These are phyloP conservation scores for Equus przewalskii DNA, from an alignment of 2,113 vertebrate species.

Conservation along the genomic window DNA sequence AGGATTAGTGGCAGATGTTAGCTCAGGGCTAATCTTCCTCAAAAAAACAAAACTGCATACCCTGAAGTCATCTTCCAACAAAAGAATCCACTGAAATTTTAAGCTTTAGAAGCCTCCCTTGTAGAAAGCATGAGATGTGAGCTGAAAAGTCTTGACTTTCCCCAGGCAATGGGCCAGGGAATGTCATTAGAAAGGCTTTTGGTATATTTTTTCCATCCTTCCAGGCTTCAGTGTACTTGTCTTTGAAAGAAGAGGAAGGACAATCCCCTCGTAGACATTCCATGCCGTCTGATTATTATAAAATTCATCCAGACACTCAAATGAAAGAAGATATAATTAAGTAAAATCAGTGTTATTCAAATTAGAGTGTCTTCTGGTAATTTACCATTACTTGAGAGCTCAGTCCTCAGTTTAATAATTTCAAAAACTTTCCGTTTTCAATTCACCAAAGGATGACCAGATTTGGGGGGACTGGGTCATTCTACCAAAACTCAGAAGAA, in stretches of 20 bases:
- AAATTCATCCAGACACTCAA: slow-evolving; percentile 5
- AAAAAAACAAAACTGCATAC: background rate
- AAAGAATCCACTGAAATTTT: slow-evolving; percentile 4
- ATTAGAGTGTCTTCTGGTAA: background rate
- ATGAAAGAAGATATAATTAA: slow-evolving; percentile 25
- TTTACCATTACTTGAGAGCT: background rate
- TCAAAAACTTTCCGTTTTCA: slow-evolving; percentile 5
- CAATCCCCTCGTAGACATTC: background rate
- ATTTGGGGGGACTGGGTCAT: background rate
- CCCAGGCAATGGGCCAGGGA: background rate
- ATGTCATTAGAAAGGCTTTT: background rate
- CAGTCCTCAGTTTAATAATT: background rate
- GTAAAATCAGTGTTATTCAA: slow-evolving; percentile 11
- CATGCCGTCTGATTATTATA: background rate
- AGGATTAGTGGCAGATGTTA: too few relatives aligned
- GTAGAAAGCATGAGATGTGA: background rate
- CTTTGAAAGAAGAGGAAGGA: background rate
- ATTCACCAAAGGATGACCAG: background rate
- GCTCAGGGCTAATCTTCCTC: too few relatives aligned
- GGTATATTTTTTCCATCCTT: background rate
- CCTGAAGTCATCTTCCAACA: slow-evolving; percentile 19
- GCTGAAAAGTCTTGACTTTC: background rate
- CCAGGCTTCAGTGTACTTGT: background rate
- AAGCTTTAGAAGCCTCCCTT: background rate
- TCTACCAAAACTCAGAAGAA: background rate